These are phyloP conservation scores for Corynorhinus townsendii DNA, from an alignment of 2,113 vertebrate genomes.

Conservation along the genomic window DNA sequence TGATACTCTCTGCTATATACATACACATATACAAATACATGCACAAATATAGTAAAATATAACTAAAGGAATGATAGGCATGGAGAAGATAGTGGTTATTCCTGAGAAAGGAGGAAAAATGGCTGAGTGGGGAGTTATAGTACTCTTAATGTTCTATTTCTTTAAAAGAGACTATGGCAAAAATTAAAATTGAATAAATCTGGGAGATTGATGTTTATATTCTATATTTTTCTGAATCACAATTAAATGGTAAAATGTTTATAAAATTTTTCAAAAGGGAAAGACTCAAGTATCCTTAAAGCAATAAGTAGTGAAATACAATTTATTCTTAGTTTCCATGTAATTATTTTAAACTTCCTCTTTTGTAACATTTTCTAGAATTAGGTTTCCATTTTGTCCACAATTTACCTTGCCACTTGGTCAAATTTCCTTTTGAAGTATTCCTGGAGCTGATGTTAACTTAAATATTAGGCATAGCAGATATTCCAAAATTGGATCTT, in stretches of 20 bases:
- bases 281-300: not conserved
- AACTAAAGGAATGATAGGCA: not conserved
- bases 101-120: not conserved
- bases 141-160: not conserved
- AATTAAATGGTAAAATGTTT: not conserved
- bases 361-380: conserved; percentile 5
- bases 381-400: not conserved
- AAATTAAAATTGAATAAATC: not conserved
- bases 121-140: not conserved
- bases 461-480: not conserved
- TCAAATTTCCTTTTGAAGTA: not conserved
- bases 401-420: not conserved
- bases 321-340: not conserved
- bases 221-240: not conserved
- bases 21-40: not conserved
- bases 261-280: not conserved
- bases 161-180: not conserved
- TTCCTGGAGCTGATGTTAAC: not conserved
- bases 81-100: not conserved
- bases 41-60: not conserved
- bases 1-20: not conserved
- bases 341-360: not conserved
- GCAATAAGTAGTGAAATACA: not conserved
- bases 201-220: not conserved
- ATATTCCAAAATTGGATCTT: not conserved